These are phyloP conservation scores for Crambe crambe DNA, from an alignment of 37 sponge, comb jelly and placozoan species.

Conservation along the genomic window DNA sequence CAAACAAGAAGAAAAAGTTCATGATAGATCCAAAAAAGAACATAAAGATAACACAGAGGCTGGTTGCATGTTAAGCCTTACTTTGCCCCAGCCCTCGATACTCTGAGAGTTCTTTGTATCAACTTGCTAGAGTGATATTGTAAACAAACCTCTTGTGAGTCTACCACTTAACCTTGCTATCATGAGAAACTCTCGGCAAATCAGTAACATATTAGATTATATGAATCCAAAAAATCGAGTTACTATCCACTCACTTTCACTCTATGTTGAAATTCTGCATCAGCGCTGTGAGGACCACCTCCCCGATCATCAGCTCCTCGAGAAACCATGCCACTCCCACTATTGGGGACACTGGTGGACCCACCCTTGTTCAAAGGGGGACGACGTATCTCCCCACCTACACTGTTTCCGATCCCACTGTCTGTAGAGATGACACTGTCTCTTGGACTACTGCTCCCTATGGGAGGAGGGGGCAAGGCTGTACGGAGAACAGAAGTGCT, in stretches of 20 bases:
- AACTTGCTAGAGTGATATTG: no score
- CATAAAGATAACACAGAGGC: neutral
- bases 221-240: no score
- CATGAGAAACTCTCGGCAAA: no score
- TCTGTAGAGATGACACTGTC: constrained; percentile 41
- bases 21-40: neutral
- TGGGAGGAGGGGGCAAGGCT: constrained; percentile 16
- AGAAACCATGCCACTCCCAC: constrained; percentile 24
- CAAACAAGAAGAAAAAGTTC: no score
- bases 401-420: constrained; percentile 59
- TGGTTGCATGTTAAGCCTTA: neutral
- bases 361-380: neutral
- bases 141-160: no score
- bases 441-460: neutral
- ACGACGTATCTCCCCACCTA: constrained; percentile 24
- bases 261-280: neutral
- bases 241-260: neutral
- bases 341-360: constrained; percentile 33
- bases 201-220: no score
- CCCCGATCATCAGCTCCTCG: neutral
- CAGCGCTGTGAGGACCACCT: constrained; percentile 9
- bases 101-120: no score
- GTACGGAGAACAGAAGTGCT: neutral
- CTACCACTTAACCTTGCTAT: no score
- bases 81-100: no score